phyloP scores from a whole-genome alignment of 2,797 vertebrate genomes.

The Galago senegalensis region DNA sequence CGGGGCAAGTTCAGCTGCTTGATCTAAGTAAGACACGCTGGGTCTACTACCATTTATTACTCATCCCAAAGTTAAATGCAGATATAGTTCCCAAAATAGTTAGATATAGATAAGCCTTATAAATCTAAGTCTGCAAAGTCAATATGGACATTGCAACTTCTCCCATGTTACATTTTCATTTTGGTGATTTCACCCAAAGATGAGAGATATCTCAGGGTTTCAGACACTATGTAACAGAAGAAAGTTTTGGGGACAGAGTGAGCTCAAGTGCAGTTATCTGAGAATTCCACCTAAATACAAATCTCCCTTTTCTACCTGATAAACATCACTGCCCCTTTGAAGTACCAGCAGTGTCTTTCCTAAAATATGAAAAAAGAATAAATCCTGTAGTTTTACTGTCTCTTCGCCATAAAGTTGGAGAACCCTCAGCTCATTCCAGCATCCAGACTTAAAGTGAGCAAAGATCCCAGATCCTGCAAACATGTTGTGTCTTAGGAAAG shows the following conservation, averaged over 20 bases:
- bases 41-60: background rate
- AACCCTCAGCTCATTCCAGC: constrained; percentile 38
- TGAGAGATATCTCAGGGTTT: background rate
- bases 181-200: constrained; percentile 22
- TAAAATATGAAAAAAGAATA: background rate
- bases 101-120: background rate
- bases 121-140: background rate
- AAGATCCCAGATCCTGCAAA: constrained; percentile 63
- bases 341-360: background rate
- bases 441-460: constrained; percentile 74
- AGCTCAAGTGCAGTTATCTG: background rate
- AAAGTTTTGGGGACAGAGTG: background rate
- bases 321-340: background rate
- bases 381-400: background rate
- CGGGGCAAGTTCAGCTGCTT: background rate
- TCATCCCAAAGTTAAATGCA: background rate
- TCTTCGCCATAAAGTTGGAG: constrained; percentile 39
- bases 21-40: background rate
- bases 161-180: background rate
- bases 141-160: background rate
- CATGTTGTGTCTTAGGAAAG: constrained; percentile 57
- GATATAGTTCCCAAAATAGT: background rate
- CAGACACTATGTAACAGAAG: background rate
- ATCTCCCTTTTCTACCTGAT: background rate
- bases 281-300: background rate